phyloP scores from a whole-genome alignment of 2,888 invertebrate species.

The Sturmia bella region DNA sequence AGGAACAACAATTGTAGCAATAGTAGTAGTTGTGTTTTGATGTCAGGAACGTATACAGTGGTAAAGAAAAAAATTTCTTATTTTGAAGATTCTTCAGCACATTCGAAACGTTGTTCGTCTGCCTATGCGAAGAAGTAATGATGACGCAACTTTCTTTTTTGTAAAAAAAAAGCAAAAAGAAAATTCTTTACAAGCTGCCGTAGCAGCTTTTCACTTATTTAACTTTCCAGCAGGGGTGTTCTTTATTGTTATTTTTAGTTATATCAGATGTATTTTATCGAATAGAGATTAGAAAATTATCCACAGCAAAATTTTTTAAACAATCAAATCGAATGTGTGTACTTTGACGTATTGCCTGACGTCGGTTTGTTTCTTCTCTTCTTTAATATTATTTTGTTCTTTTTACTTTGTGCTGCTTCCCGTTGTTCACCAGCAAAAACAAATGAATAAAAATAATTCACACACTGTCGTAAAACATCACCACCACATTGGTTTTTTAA shows the following conservation, averaged over 20 bases:
- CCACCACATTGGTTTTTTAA: constrained; percentile 47
- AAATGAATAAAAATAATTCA: constrained; percentile 64
- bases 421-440: constrained; percentile 57
- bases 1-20: constrained; percentile 47
- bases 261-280: constrained; percentile 25
- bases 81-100: constrained; percentile 19
- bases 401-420: constrained; percentile 37
- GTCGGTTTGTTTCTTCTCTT: constrained; percentile 61
- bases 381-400: constrained; percentile 23
- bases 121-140: constrained; percentile 43
- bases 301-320: constrained; percentile 44
- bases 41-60: constrained; percentile 55
- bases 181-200: constrained; percentile 40
- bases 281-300: constrained; percentile 31
- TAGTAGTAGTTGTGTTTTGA: constrained; percentile 7
- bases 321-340: constrained; percentile 30
- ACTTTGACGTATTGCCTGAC: constrained; percentile 67
- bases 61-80: constrained; percentile 11
- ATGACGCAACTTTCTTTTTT: constrained; percentile 61
- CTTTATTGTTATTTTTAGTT: constrained; percentile 16
- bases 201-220: constrained; percentile 28
- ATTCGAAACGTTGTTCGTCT: constrained; percentile 12
- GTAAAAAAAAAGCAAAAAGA: constrained; percentile 29
- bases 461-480: constrained; percentile 46
- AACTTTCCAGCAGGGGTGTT: constrained; percentile 17